Percentiles rank a stretch among this genome's conserved stretches.
Conservation (phyloP, 2,797 vertebrate species). For the Lemur catta region DNA sequence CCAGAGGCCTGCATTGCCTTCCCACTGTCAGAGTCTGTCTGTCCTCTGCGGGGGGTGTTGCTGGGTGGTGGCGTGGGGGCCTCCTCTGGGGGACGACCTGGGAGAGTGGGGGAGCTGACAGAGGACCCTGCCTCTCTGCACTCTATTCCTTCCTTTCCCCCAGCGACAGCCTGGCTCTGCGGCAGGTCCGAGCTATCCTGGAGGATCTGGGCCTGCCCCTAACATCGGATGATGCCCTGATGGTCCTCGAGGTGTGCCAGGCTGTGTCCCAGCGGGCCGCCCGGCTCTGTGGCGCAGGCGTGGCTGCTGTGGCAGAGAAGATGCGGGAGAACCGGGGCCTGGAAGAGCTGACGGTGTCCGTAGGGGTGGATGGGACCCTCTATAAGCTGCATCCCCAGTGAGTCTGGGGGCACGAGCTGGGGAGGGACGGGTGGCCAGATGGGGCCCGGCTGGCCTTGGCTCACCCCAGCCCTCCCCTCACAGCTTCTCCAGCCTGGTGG, state of each 20-base stretch:
- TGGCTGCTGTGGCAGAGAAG: conserved; percentile 86
- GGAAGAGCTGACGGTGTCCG: conserved; percentile 68
- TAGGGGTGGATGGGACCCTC: conserved; percentile 86
- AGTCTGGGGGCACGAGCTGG: conserved; percentile 52
- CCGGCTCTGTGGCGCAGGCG: conserved; percentile 81
- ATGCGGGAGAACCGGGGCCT: conserved; percentile 82
- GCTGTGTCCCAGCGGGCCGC: conserved; percentile 81
- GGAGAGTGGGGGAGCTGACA: not conserved
- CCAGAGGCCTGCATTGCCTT: not conserved
- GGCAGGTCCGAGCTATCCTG: conserved; percentile 78
- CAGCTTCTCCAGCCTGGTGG: conserved; percentile 83
- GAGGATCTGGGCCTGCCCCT: conserved; percentile 77
- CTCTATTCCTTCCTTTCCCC: not conserved
- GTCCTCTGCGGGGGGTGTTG: not conserved
- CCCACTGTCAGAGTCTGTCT: not conserved
- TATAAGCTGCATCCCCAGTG: conserved; percentile 85
- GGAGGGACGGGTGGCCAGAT: fast-evolving
- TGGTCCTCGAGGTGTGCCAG: conserved; percentile 85
- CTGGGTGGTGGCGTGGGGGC: not conserved
- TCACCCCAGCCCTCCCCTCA: not conserved
- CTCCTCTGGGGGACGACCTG: fast-evolving
- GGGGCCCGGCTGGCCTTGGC: not conserved
- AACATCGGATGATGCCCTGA: conserved; percentile 77
- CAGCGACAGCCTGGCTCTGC: conserved; percentile 81
- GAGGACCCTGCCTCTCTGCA: not conserved